Evolutionary conservation across 2,113 vertebrate genomes (phyloP).

Genomic region (Caranx ignobilis): DNA sequence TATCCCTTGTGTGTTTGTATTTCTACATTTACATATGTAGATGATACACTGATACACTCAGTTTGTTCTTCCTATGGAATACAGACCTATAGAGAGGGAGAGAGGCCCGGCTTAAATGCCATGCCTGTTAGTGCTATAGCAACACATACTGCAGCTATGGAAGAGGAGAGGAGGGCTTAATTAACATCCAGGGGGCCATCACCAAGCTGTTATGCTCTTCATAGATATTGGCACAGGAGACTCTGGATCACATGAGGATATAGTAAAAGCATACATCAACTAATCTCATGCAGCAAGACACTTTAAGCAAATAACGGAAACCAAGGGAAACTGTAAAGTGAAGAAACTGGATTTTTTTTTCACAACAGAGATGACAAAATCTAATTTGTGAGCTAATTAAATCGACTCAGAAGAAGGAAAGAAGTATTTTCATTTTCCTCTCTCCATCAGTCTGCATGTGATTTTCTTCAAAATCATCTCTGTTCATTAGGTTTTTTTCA

Average conservation of each 20-base stretch:
- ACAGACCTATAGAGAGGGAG: slow-evolving; percentile 48
- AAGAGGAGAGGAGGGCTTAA: slow-evolving; percentile 56
- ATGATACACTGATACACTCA: neutral
- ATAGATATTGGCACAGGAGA: slow-evolving; percentile 33
- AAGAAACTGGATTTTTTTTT: slow-evolving; percentile 2
- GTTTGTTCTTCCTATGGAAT: slow-evolving; percentile 13
- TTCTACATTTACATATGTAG: slow-evolving; percentile 23
- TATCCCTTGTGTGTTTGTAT: slow-evolving; percentile 5
- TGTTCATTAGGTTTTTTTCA: slow-evolving; percentile 31
- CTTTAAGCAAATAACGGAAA: slow-evolving; percentile 22
- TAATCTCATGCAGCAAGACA: slow-evolving; percentile 36
- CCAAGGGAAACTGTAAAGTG: slow-evolving; percentile 27
- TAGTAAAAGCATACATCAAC: slow-evolving; percentile 23
- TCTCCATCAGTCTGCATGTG: neutral
- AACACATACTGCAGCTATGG: slow-evolving; percentile 40
- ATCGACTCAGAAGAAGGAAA: slow-evolving; percentile 24
- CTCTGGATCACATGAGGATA: slow-evolving; percentile 48
- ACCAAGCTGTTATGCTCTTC: slow-evolving; percentile 55
- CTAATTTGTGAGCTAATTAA: slow-evolving; percentile 46
- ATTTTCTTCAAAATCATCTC: slow-evolving; percentile 19
- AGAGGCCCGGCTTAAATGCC: slow-evolving; percentile 59
- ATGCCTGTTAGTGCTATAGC: slow-evolving; percentile 54
- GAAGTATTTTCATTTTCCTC: slow-evolving; percentile 19
- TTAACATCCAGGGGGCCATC: slow-evolving; percentile 70
- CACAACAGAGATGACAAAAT: slow-evolving; percentile 33